Percentiles rank a stretch among this genome's conserved stretches.
Evolutionary conservation across 2,797 vertebrate species (phyloP).

Genomic region (Pipistrellus pipistrellus): DNA sequence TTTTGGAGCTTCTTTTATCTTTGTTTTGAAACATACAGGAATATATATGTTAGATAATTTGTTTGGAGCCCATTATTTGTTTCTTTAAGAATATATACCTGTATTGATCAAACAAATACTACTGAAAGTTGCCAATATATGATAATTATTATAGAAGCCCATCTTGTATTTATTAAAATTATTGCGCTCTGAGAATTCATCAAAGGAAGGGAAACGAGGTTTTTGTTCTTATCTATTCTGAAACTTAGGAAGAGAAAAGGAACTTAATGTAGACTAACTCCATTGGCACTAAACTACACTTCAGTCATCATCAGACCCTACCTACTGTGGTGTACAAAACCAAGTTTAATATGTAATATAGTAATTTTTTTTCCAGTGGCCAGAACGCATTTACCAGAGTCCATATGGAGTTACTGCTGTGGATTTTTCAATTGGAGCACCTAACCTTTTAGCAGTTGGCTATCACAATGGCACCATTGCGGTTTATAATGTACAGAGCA

Average conservation of each 20-base stretch:
- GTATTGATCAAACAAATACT: background rate
- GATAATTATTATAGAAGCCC: background rate
- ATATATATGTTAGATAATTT: background rate
- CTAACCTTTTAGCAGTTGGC: constrained; percentile 93
- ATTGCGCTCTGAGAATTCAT: background rate
- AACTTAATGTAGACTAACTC: background rate
- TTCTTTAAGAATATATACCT: background rate
- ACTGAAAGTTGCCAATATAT: background rate
- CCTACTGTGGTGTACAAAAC: background rate
- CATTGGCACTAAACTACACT: background rate
- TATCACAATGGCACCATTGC: constrained; percentile 89
- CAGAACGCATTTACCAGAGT: constrained; percentile 92
- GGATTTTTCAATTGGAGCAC: constrained; percentile 92
- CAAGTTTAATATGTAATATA: background rate
- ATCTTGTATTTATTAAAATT: background rate
- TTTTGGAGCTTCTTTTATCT: background rate
- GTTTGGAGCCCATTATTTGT: background rate
- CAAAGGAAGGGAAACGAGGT: background rate
- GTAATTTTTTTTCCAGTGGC: constrained; percentile 91
- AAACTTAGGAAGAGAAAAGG: background rate
- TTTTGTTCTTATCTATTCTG: background rate
- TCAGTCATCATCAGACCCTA: background rate
- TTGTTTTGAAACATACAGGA: constrained; percentile 14
- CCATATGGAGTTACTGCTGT: constrained; percentile 91
- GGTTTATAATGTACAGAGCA: constrained; percentile 89